These are phyloP conservation scores for Pituophis catenifer DNA, from an alignment of 2,113 vertebrate species.

Conservation along the genomic window DNA sequence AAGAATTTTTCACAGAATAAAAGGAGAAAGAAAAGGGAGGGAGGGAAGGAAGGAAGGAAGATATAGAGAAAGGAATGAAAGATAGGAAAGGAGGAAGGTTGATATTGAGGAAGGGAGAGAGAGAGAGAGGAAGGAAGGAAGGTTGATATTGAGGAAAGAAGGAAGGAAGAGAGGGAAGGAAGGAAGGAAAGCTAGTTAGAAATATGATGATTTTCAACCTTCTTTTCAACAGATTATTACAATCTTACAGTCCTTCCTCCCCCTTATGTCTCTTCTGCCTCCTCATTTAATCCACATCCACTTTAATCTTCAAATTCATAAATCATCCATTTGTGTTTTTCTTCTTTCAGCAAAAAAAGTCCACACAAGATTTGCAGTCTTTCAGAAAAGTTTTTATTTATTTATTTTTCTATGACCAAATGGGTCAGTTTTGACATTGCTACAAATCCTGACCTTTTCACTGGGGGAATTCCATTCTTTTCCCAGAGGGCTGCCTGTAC, in stretches of 20 bases:
- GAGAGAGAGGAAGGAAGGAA: too few relatives aligned
- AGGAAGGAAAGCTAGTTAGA: background rate
- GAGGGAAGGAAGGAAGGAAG: background rate
- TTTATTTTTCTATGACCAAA: background rate
- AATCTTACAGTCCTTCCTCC: background rate
- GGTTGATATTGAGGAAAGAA: background rate
- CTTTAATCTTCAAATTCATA: background rate
- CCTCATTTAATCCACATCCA: background rate
- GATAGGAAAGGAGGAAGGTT: background rate
- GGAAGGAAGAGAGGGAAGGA: background rate
- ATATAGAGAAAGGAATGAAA: too few relatives aligned
- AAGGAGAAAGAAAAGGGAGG: background rate
- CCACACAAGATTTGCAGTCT: background rate
- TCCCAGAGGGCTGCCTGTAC: background rate
- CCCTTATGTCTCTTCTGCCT: background rate
- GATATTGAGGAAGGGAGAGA: too few relatives aligned
- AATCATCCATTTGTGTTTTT: background rate
- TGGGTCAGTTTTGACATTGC: background rate
- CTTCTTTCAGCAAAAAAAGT: background rate
- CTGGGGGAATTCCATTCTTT: background rate
- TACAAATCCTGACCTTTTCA: background rate
- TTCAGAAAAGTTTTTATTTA: background rate
- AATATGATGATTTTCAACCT: background rate
- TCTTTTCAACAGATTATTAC: background rate
- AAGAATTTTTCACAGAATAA: background rate